Base-by-base conservation (phyloP, 1,140 invertebrate species). In the Acromyrmex echinatior region DNA sequence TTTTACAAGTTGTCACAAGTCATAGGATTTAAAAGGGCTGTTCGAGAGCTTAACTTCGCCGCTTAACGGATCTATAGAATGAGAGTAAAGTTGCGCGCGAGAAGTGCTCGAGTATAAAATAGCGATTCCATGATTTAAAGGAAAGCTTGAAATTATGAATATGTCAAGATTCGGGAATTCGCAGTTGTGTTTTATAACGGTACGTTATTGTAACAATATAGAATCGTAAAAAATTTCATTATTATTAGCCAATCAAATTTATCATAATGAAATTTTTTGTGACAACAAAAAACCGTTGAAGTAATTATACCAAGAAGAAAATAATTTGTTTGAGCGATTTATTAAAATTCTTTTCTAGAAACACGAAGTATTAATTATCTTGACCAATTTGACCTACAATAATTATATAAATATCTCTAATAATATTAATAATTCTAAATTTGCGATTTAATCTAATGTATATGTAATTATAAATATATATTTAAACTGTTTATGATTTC, bases 21-120 rank as follows among this genome's bases (percentile, higher is more conserved):
- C 53, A 5, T 70, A 73, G 49, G 49, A 81, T 81, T 70, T 70
- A 71, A 81, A 81, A 68, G 65, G n/a, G 45, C 49, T 35, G 79
- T 73, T 81, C 45, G 28, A 58, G 49, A 25, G n/a, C n/a, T 81
- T 73, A 71, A 70, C 53, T 81, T 58, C 21, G 58, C 35, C n/a
- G 25, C 78, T 68, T 68, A 80, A 35, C 65, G 53, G 79, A 73
- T 45, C 39, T 56, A 73, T n/a, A 71, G 45, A 60, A 16, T 18
- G 21, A 71, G 65, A 71, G 65, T 56, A 31, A 45, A 31, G 21
- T 70, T 58, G 39, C 58, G 31, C 56, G 21, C 28, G 28, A 74
- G 16, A 16, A 45, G 56, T 77, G 21, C 56, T 63, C 9, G 35
- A 49, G 35, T 65, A 49, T 78, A 39, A 78, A 78, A 78, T 25